These are phyloP conservation scores for Brevimyrus niger DNA, from an alignment of 2,113 vertebrate genomes.

Conservation along the genomic window DNA sequence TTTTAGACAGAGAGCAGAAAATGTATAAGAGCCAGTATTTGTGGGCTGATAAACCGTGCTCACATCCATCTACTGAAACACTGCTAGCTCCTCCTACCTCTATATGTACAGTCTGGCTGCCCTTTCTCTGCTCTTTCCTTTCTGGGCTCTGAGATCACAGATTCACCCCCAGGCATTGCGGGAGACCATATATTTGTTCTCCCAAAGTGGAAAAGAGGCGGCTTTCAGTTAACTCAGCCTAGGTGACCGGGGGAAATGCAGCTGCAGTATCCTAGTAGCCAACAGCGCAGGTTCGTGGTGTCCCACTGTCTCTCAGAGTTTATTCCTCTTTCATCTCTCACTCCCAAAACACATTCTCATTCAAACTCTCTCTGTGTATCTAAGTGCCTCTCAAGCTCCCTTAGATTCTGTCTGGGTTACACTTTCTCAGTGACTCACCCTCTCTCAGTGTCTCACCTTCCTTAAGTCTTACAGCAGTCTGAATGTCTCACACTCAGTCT, in stretches of 20 bases:
- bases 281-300: not conserved
- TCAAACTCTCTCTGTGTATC: not conserved
- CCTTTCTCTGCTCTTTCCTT: not conserved
- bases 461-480: not conserved
- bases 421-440: not conserved
- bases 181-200: not conserved
- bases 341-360: not conserved
- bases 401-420: not conserved
- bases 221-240: not conserved
- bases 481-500: not conserved
- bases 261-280: not conserved
- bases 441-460: not conserved
- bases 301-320: not conserved
- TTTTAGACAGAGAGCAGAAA: not conserved
- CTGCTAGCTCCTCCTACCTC: not conserved
- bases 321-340: not conserved
- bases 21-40: not conserved
- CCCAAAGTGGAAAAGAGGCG: not conserved
- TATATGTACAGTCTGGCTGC: not conserved
- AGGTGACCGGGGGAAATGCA: not conserved
- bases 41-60: not conserved
- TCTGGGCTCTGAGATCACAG: not conserved
- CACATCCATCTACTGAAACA: not conserved
- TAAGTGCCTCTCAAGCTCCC: not conserved
- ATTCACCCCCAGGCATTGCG: not conserved